These are phyloP conservation scores for Cephalopholis sonnerati DNA, from an alignment of 2,113 vertebrate species.

Conservation along the genomic window DNA sequence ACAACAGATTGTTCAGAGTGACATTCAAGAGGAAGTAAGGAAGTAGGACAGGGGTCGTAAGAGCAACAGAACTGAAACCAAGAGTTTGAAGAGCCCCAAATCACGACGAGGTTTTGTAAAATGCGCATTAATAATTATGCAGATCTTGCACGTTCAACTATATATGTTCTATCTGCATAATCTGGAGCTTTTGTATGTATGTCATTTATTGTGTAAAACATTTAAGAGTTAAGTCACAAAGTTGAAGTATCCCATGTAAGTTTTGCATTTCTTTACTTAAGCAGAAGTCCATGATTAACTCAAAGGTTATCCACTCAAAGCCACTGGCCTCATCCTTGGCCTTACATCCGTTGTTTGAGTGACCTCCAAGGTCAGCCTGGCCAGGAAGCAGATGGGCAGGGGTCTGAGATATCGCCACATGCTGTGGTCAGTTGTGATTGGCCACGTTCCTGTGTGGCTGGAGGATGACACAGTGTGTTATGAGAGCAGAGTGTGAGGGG, in stretches of 20 bases:
- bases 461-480: constrained; percentile 52
- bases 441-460: constrained; percentile 47
- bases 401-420: constrained; percentile 48
- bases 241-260: background rate
- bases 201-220: too few relatives aligned
- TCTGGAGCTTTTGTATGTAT: too few relatives aligned
- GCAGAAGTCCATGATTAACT: constrained; percentile 22
- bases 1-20: too few relatives aligned
- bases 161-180: too few relatives aligned
- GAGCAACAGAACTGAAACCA: too few relatives aligned
- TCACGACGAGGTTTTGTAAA: too few relatives aligned
- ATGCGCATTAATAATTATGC: too few relatives aligned
- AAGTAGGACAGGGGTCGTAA: too few relatives aligned
- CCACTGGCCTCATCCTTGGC: constrained; percentile 13
- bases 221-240: background rate
- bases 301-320: constrained; percentile 40
- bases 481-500: constrained; percentile 42
- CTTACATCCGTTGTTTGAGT: constrained; percentile 18
- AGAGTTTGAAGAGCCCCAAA: too few relatives aligned
- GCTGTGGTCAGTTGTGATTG: constrained; percentile 47
- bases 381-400: constrained; percentile 77
- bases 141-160: too few relatives aligned
- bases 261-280: constrained; percentile 8
- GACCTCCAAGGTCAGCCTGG: constrained; percentile 64
- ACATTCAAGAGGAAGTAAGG: too few relatives aligned